Evolutionary conservation across 2,888 invertebrate species (phyloP), one percentile per base, ranked within the genome.

Genomic region (Crossocerus cetratus): DNA sequence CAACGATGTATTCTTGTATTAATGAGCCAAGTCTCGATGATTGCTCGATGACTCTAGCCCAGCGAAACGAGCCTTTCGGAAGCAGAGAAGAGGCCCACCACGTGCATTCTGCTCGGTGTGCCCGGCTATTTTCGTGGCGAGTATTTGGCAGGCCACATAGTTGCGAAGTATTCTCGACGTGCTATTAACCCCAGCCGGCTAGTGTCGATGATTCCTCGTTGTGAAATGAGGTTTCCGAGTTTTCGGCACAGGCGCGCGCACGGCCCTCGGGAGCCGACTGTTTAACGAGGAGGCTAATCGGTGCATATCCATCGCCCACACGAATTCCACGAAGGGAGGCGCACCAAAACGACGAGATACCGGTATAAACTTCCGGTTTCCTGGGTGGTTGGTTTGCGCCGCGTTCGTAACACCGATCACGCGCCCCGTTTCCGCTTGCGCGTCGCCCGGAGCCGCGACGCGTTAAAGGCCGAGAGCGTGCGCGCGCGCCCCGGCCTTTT

Each of bases 71-170:
- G 55, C 16, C 49, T 21, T 18, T 44, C 43, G 42, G 20, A 49
- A 62, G 54, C 57, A 54, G 21, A 55, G 45, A 49, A 64, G 32
- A 32, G 32, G 14, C 1, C 4, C 14, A 69, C 60, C 54, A 62
- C 43, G 59, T 22, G 58, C 61, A 69, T 65, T 73, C 65, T 58
- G 75, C 71, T 64, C 63, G 32, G 32, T 49, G 62, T 71, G 63
- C 20, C 63, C 56, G 69, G 80, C 82, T 88, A 88, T 87, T 87
- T 88, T 81, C 63, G 85, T 80, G 32, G 0, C 72, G 78, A 74
- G 81, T 82, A 85, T 87, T 87, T 86, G 85, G 87, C 87, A 83
- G 83, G 77, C 80, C 74, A 79, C 85, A 82, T 85, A 82, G 81
- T 80, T 81, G 77, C 66, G 73, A 81, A 82, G 81, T 88, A 86